phyloP scores from a whole-genome alignment of 2,888 invertebrate species.

The Aquatica leii region DNA sequence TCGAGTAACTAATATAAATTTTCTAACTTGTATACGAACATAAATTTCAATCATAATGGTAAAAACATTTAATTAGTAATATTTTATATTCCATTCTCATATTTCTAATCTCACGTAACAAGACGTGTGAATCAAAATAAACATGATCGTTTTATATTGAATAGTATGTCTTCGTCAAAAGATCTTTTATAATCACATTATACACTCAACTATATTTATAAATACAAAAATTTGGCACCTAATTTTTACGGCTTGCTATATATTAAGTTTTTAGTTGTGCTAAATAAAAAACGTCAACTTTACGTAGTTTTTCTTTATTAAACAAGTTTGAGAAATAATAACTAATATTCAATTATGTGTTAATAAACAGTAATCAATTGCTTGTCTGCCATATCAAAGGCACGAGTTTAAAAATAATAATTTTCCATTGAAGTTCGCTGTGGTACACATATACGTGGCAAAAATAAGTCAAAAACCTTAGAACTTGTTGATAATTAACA shows the following conservation, averaged over 20 bases:
- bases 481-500: no score
- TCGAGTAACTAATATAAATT: conserved; percentile 3
- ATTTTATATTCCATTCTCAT: conserved; percentile 13
- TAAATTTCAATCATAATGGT: neutral
- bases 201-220: conserved; percentile 6
- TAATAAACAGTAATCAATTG: no score
- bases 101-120: conserved; percentile 6
- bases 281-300: no score
- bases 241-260: neutral
- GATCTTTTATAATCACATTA: neutral
- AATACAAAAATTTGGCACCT: conserved; percentile 2
- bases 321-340: no score
- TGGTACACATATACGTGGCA: no score
- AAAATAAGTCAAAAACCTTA: no score
- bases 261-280: conserved; percentile 1
- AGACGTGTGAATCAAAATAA: conserved; percentile 10
- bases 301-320: no score
- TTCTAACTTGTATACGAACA: conserved; percentile 1
- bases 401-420: no score
- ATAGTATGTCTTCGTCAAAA: conserved; percentile 4
- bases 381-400: no score
- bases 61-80: conserved; percentile 11
- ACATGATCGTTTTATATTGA: conserved; percentile 6
- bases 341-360: no score
- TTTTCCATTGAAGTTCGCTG: no score